These are phyloP conservation scores for Diaphora mendica DNA, from an alignment of 2,888 invertebrate species.

Conservation along the genomic window DNA sequence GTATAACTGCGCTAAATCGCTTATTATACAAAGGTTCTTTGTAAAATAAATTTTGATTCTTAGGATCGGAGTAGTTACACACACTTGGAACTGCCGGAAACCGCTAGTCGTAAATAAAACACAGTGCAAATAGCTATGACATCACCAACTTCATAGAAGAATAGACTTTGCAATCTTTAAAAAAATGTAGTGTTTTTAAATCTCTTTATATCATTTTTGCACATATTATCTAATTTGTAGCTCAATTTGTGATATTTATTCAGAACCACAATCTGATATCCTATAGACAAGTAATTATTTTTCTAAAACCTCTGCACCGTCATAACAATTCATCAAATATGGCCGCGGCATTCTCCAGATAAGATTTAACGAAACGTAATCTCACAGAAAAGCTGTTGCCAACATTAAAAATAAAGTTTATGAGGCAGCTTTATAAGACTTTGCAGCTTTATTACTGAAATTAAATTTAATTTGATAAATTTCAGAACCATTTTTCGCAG, in stretches of 20 bases:
- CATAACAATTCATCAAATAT: constrained; percentile 30
- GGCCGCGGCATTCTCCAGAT: constrained; percentile 20
- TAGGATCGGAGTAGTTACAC: too few species aligned
- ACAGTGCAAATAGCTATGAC: background rate
- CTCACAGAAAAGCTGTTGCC: constrained; percentile 28
- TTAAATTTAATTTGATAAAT: constrained; percentile 37
- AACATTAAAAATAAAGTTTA: constrained; percentile 47
- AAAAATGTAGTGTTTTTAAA: background rate
- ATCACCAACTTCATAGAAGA: background rate
- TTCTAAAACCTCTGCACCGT: constrained; percentile 12
- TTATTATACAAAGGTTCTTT: background rate
- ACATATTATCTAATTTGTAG: background rate
- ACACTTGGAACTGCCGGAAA: background rate
- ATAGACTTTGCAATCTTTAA: background rate
- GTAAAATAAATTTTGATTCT: background rate
- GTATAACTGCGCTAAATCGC: too few species aligned
- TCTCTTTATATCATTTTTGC: background rate
- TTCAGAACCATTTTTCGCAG: constrained; percentile 18
- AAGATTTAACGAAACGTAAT: constrained; percentile 32
- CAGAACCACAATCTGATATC: background rate
- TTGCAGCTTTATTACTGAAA: constrained; percentile 41
- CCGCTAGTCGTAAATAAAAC: background rate
- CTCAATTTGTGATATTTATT: background rate
- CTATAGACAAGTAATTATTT: constrained; percentile 21
- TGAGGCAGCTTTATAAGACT: constrained; percentile 36